Base-by-base conservation (phyloP, 1,140 invertebrate genomes). In the Sipha flava region DNA sequence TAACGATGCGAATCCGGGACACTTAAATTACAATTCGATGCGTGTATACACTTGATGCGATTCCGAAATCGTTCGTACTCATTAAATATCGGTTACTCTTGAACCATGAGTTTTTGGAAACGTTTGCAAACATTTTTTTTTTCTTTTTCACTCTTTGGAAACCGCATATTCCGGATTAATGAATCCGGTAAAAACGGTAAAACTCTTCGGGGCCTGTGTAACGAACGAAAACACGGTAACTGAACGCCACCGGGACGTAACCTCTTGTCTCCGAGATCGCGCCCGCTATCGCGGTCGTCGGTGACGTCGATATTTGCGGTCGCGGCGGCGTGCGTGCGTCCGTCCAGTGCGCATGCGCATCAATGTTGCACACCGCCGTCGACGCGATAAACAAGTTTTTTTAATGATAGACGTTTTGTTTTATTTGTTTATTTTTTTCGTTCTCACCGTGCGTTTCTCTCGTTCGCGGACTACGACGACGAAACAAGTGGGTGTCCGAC, bases 351-450 rank as follows among this genome's bases (percentile, higher is more conserved):
- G 73, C 73, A 57, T 0, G 73, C 73, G 73, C 73, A 37, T 75
- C 72, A 57, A 0, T 34, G 1, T 5, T 23, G 66, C 16, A 12
- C 66, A 9, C n/a, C n/a, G 73, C 52, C 34, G 73, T 77, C 73
- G 59, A 26, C 10, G 34, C 73, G 73, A 57, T 77, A 77, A 77
- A 77, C 73, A 43, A 77, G 73, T 59, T 77, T 37, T 73, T 40
- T 29, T 66, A 68, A 45, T 68, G 21, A 45, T 26, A 45, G 37
- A 45, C 40, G n/a, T 64, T 64, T 37, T 40, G 4, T 40, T 45
- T 45, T 45, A 6, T 43, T 68, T 29, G 0, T 57, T 31, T 31
- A 10, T 47, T 45, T 43, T 70, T 70, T 47, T 12, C 9, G 18
- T n/a, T 7, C 21, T 9, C 21, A 40, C 9, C 1, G 31, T 66